A percentile compares a stretch with the other conserved stretches of the same genome.
These are phyloP conservation scores for Picathartes gymnocephalus DNA, from an alignment of 2,113 vertebrate genomes.

Conservation along the genomic window DNA sequence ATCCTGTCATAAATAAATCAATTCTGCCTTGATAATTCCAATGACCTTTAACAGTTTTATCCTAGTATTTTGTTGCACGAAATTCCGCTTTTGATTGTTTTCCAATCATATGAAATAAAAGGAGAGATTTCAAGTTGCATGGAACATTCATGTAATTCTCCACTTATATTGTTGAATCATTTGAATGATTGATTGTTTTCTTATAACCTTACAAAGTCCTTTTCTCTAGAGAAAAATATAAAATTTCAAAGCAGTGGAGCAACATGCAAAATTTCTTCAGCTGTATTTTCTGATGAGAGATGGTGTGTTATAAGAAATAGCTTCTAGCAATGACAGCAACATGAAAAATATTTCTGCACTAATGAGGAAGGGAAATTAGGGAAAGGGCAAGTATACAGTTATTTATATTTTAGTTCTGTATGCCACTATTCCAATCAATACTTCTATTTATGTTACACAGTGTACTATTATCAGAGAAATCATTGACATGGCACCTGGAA, in stretches of 20 bases:
- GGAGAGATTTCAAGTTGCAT: neutral
- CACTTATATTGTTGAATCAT: neutral
- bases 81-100: neutral
- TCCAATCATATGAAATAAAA: neutral
- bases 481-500: neutral
- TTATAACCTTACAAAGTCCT: neutral
- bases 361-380: slow-evolving; percentile 5
- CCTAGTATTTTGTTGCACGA: neutral
- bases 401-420: neutral
- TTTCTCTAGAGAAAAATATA: neutral
- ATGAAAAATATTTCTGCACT: neutral
- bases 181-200: neutral
- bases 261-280: neutral
- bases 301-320: neutral
- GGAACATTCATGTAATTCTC: neutral
- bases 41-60: neutral
- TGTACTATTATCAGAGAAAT: neutral
- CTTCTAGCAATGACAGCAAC: neutral
- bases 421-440: neutral
- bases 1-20: neutral
- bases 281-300: neutral
- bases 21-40: neutral
- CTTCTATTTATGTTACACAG: neutral
- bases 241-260: neutral
- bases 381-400: neutral